phyloP scores from a whole-genome alignment of 2,888 invertebrate species.

The Dicranocentrus wangi region DNA sequence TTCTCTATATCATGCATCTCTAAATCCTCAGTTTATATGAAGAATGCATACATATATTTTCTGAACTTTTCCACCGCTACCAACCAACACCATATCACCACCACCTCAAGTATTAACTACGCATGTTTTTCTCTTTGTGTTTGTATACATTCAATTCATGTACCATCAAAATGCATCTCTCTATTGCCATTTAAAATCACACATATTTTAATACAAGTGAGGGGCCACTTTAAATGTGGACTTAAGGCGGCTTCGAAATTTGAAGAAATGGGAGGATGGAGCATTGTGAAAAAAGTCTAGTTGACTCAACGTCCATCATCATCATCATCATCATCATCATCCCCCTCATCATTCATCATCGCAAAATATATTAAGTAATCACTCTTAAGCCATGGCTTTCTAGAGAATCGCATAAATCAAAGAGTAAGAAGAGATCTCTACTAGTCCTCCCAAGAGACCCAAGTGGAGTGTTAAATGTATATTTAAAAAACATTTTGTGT shows the following conservation, averaged over 20 bases:
- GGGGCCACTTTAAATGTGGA: conserved; percentile 12
- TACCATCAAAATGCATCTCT: not conserved
- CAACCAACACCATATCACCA: too few species aligned
- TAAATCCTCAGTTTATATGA: not conserved
- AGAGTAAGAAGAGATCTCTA: conserved; percentile 10
- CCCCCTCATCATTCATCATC: conserved; percentile 36
- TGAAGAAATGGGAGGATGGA: not conserved
- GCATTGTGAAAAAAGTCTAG: not conserved
- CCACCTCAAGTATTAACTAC: too few species aligned
- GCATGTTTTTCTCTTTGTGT: not conserved
- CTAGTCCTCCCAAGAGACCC: not conserved
- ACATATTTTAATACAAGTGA: conserved; percentile 11
- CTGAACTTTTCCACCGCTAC: too few species aligned
- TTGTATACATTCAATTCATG: not conserved
- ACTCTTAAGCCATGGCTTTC: conserved; percentile 37
- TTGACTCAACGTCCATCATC: conserved; percentile 18
- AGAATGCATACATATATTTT: conserved; percentile 9
- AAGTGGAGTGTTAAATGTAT: not conserved
- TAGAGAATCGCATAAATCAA: conserved; percentile 51
- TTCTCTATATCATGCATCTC: not conserved
- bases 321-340: conserved; percentile 30
- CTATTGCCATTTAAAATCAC: not conserved
- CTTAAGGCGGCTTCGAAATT: not conserved
- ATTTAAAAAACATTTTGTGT: conserved; percentile 12
- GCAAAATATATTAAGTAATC: conserved; percentile 44